Conservation (phyloP, 2,113 vertebrate species). For the Forbesichthys papilliferus region DNA sequence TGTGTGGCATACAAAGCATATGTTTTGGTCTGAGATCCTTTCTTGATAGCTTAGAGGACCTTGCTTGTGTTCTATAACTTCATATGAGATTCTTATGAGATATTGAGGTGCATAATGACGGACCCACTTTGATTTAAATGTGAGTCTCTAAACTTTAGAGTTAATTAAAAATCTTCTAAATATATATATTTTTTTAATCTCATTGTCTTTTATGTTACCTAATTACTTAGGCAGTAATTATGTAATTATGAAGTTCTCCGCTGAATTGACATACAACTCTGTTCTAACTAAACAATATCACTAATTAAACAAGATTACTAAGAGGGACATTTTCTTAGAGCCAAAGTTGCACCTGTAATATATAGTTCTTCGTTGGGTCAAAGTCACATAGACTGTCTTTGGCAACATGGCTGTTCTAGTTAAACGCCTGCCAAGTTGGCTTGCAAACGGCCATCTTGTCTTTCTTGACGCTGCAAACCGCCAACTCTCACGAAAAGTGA, state of each 20-base stretch:
- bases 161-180: background rate
- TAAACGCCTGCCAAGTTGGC: too few species aligned
- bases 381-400: too few species aligned
- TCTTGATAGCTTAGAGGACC: too few species aligned
- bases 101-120: background rate
- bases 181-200: background rate
- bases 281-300: constrained; percentile 6
- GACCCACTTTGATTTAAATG: background rate
- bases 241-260: background rate
- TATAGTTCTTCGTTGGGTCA: too few species aligned
- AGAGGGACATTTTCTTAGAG: background rate
- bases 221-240: background rate
- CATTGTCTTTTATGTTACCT: background rate
- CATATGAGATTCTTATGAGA: background rate
- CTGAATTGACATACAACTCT: background rate
- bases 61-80: background rate
- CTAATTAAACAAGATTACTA: background rate
- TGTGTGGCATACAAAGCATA: too few species aligned
- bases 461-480: too few species aligned
- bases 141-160: background rate
- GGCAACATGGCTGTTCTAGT: too few species aligned
- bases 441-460: too few species aligned
- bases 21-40: too few species aligned
- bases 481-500: too few species aligned
- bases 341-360: too few species aligned